Evolutionary conservation across 2,113 vertebrate genomes (phyloP), one percentile per base, ranked within the genome.

Genomic region (Sapayoa aenigma): DNA sequence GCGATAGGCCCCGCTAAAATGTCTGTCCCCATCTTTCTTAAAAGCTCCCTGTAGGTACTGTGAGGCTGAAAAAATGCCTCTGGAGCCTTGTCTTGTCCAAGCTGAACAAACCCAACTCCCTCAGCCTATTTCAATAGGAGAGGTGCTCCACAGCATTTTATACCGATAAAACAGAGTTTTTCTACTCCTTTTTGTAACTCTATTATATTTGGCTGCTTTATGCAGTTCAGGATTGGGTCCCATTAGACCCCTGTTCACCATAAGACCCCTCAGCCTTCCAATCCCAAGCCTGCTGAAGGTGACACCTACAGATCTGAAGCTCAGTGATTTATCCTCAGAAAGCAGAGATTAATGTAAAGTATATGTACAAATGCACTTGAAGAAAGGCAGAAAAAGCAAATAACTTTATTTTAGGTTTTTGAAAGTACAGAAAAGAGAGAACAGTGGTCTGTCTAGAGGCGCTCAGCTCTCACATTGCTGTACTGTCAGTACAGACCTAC

Each of bases 221-320:
- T 27, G 16, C 0, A 1, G 14, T 7, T 60, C 13, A n/a, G 5
- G 2, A 33, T 20, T 4, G 1, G 7, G 46, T 78, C 31, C 25
- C 5, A 4, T 10, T 8, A 46, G 49, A 25, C 15, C 24, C n/a
- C 14, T 9, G 37, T 17, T 65, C 56, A 10, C 46, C 31, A 14
- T 14, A 28, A 62, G 25, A n/a, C 3, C 7, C 8, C 16, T 55
- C 53, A 56, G 52, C 12, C 19, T 63, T 27, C 72, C 7, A 5
- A 3, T 3, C 4, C 5, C 11, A n/a, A 47, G 11, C 17, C 41
- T 33, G 20, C 14, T 33, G 25, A 44, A 66, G 11, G 24, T 49
- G 33, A 55, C 12, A 14, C 21, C 8, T 15, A 20, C n/a, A 37
- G 5, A 7, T 9, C 35, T 63, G 35, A 77, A 69, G 24, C 6